These are phyloP conservation scores for Lophotriccus pileatus DNA, from an alignment of 2,797 vertebrate genomes.

Conservation along the genomic window DNA sequence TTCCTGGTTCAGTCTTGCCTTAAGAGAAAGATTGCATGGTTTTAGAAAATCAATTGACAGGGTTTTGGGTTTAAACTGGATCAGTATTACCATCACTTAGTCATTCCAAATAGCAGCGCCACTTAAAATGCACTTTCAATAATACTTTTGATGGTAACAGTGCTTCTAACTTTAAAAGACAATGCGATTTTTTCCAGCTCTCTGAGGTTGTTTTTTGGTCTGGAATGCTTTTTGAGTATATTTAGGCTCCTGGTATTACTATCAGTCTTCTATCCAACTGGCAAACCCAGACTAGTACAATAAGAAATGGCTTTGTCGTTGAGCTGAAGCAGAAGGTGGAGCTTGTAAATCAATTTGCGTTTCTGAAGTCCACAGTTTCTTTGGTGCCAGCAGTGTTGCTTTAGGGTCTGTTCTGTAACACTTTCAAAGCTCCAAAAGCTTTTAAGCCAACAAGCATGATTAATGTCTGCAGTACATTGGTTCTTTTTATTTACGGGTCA, in stretches of 20 bases:
- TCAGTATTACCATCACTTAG: conserved; percentile 8
- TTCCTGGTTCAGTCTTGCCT: conserved; percentile 29
- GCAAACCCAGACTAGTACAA: conserved; percentile 30
- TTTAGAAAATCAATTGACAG: conserved; percentile 48
- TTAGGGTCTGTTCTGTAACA: neutral
- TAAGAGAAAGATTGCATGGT: conserved; percentile 42
- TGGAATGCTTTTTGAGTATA: conserved; percentile 55
- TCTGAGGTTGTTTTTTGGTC: conserved; percentile 77
- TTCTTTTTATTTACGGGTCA: conserved; percentile 87
- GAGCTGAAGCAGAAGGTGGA: conserved; percentile 29
- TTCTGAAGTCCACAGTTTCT: neutral
- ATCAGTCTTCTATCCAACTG: conserved; percentile 53
- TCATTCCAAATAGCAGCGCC: conserved; percentile 18
- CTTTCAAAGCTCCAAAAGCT: neutral
- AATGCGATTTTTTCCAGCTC: conserved; percentile 72
- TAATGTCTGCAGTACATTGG: conserved; percentile 91
- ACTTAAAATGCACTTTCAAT: conserved; percentile 4
- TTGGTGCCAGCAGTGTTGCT: neutral
- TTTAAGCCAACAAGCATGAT: conserved; percentile 88
- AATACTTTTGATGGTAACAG: neutral
- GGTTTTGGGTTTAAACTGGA: conserved; percentile 22
- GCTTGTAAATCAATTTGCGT: neutral
- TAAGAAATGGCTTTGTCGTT: conserved; percentile 41
- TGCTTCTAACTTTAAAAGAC: conserved; percentile 33
- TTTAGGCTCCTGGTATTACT: conserved; percentile 59